phyloP scores from a whole-genome alignment of 2,797 vertebrate genomes.

The Sebastes cheni region DNA sequence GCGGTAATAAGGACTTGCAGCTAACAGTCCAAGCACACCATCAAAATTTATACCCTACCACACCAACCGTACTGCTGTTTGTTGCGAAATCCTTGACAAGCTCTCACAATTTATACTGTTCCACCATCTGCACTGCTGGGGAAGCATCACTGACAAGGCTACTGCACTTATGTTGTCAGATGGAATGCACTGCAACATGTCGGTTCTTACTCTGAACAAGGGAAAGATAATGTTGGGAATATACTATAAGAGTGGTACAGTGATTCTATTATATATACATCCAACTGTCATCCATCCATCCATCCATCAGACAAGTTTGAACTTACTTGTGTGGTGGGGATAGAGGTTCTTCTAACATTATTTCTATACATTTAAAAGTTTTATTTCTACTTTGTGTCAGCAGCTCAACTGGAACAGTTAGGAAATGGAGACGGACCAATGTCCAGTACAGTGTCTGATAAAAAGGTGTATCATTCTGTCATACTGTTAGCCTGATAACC shows the following conservation, averaged over 20 bases:
- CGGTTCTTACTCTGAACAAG: constrained; percentile 27
- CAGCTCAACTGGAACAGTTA: background rate
- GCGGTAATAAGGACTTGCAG: constrained; percentile 1
- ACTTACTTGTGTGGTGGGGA: background rate
- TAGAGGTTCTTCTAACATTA: background rate
- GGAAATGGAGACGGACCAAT: background rate
- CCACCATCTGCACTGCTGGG: constrained; percentile 47
- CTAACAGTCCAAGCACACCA: constrained; percentile 10
- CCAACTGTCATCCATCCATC: background rate
- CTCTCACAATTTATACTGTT: constrained; percentile 49
- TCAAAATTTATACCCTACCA: constrained; percentile 37
- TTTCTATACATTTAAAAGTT: background rate
- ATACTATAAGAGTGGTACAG: background rate
- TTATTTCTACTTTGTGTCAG: background rate
- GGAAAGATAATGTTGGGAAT: constrained; percentile 26
- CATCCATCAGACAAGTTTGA: background rate
- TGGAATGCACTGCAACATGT: constrained; percentile 50
- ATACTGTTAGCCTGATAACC: background rate
- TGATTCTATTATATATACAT: constrained; percentile 5
- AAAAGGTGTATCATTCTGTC: background rate
- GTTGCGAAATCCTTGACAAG: constrained; percentile 53
- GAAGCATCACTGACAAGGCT: constrained; percentile 45
- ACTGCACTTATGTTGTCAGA: constrained; percentile 43
- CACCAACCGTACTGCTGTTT: constrained; percentile 24
- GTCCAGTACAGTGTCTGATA: background rate